Base-by-base conservation (phyloP, 2,797 vertebrate genomes). In the Galagoides demidoff region DNA sequence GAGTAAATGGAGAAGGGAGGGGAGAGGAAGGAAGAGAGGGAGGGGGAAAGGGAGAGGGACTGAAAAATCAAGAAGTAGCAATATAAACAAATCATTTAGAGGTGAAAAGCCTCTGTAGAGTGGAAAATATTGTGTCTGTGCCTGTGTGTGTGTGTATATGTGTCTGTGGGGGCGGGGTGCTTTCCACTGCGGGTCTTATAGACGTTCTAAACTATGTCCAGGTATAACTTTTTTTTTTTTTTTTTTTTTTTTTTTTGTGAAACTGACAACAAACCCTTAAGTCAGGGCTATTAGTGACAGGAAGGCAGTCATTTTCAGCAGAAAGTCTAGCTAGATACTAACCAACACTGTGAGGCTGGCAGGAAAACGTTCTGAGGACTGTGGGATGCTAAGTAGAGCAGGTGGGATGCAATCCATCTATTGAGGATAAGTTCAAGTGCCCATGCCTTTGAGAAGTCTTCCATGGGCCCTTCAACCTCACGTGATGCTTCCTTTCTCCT, bases 31-130 rank as follows among this genome's bases (percentile, higher is more conserved):
- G 9, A 52, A 57, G 13, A 8, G 17, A 19, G 59, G 74, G 25
- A 89, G 25, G 61, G 20, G 52, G 31, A 45, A 14, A 64, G 59
- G 68, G 34, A 27, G 27, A 55, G 34, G 76, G 79, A 82, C 55
- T 68, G 22, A 85, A 66, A 85, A 63, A 93, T 70, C 55, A 45
- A 68, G 78, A 86, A 55, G 68, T 77, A 78, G 34, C 66, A 94
- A 76, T 17, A 43, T 39, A 90, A 92, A 77, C 43, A 92, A 93
- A 86, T 85, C 70, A 87, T 79, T 95, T 63, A 71, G 70, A 91
- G 19, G 43, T 63, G 61, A 93, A 93, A 84, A 78, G 2, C 59
- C 52, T 92, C 76, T 83, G 52, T 55, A 73, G 52, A 89, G 19
- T 22, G 19, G 55, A 66, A 57, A 91, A 45, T 12, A 31, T n/a